Conservation (phyloP, 1,140 invertebrate species). For the Teleogryllus occipitalis region DNA sequence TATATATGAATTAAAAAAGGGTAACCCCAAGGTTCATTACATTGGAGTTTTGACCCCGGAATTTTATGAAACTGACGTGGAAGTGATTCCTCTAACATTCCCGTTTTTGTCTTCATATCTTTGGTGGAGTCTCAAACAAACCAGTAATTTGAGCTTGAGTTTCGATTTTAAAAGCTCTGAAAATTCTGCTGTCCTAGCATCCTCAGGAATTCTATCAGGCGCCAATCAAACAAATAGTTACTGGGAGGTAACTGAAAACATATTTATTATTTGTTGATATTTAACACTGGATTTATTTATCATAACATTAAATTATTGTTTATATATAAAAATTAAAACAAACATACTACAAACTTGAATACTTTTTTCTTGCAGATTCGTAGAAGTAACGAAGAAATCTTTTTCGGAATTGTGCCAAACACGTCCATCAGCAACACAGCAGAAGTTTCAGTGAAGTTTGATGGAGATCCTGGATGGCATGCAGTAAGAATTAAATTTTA, state of each 20-base stretch:
- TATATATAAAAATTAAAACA: not conserved
- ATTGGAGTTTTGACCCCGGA: constrained; percentile 67
- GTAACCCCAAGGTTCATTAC: constrained; percentile 57
- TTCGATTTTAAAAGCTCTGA: constrained; percentile 85
- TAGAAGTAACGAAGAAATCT: constrained; percentile 69
- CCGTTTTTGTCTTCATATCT: constrained; percentile 82
- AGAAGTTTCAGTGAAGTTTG: constrained; percentile 66
- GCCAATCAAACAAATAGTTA: constrained; percentile 46
- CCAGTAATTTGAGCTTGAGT: constrained; percentile 59
- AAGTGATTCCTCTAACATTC: constrained; percentile 85
- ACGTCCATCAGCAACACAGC: constrained; percentile 62
- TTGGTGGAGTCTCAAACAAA: constrained; percentile 66
- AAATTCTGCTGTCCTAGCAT: constrained; percentile 73
- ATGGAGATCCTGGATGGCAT: constrained; percentile 55
- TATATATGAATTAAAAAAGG: constrained; percentile 73
- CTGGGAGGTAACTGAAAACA: constrained; percentile 67
- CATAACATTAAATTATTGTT: not conserved
- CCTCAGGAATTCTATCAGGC: constrained; percentile 41
- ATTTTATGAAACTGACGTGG: constrained; percentile 72
- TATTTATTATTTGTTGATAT: not conserved
- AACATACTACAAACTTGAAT: not conserved
- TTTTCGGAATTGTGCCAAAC: constrained; percentile 67
- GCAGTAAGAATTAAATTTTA: constrained; percentile 31
- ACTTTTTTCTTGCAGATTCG: constrained; percentile 47
- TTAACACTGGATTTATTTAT: not conserved